Evolutionary conservation across 2,888 invertebrate species (phyloP).

Genomic region (Emesis furor): DNA sequence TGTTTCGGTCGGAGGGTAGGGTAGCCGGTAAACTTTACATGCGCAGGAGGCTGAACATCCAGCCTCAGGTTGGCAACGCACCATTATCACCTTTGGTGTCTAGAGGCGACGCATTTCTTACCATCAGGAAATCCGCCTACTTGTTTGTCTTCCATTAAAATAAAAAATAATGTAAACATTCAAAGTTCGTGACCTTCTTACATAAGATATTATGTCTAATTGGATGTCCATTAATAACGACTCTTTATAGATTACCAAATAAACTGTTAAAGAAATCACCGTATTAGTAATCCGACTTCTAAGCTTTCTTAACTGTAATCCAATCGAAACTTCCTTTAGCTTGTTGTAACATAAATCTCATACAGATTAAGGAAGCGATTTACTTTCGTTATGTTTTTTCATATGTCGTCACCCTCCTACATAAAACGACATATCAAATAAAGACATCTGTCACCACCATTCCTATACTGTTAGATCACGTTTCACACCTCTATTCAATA

Average conservation of each 20-base stretch:
- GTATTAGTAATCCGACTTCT: not conserved
- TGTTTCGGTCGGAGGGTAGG: too few species aligned
- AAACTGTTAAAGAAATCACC: not conserved
- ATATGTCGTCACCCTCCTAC: slow-evolving; percentile 75
- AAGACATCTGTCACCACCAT: slow-evolving; percentile 75
- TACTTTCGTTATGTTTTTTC: slow-evolving; percentile 21
- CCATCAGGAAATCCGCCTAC: too few species aligned
- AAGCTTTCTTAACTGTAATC: not conserved
- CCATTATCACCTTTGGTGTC: too few species aligned
- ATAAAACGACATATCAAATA: slow-evolving; percentile 75
- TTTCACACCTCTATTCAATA: slow-evolving; percentile 73
- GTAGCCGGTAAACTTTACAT: too few species aligned
- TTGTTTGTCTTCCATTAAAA: too few species aligned
- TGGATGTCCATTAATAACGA: not conserved
- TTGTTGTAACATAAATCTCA: not conserved
- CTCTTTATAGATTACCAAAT: not conserved
- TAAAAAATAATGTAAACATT: too few species aligned
- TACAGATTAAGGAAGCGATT: slow-evolving; percentile 25
- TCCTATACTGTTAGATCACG: slow-evolving; percentile 42
- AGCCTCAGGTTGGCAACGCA: too few species aligned
- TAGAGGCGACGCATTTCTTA: too few species aligned
- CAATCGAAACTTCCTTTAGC: not conserved
- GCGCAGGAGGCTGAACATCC: too few species aligned
- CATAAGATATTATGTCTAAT: too few species aligned
- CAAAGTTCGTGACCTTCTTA: too few species aligned